Evolutionary conservation across 2,888 invertebrate species (phyloP), one percentile per base, ranked within the genome.

Genomic region (Gibbula magus): DNA sequence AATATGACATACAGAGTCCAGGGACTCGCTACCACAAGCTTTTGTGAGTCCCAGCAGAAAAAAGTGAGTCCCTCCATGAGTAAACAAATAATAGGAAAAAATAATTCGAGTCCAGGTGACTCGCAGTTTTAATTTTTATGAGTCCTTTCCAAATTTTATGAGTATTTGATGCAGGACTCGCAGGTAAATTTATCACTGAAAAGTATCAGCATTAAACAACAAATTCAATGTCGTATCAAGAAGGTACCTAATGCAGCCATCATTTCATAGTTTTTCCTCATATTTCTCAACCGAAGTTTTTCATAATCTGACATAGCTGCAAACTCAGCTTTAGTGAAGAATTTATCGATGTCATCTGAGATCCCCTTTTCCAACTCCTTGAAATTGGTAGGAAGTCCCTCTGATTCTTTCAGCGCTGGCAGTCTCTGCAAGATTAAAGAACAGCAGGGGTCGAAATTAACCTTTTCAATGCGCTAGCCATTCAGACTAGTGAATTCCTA

Each of bases 221-320:
- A 35, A 35, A 35, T 35, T 8, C 8, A 13, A 0, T 56, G 25
- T 13, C 2, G 13, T 16, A 29, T 25, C 54, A 25, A 13, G 16
- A 32, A 70, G 2, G 22, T 51, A 51, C 74, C 74, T 35, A 74
- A 7, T 22, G 51, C 45, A 10, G 25, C 74, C 74, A 74, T 74
- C 74, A 74, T 74, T 74, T 74, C 74, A 45, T 74, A 74, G 51
- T 52, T 74, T 13, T 74, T 74, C 52, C 74, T 74, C 74, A 74
- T 74, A 25, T 74, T 74, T 16, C 74, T 39, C 45, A 74, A 0
- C 18, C 74, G 39, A 45, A 74, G 45, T 25, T 74, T 74, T 45
- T 74, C 74, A 74, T 74, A 74, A 2, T 74, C 74, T 20, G 74
- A 74, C 51, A 74, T 22, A 4, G 51, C 25, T 39, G 74, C 16